Evolutionary conservation across 2,888 invertebrate species (phyloP).

Genomic region (Augiades crinisus): DNA sequence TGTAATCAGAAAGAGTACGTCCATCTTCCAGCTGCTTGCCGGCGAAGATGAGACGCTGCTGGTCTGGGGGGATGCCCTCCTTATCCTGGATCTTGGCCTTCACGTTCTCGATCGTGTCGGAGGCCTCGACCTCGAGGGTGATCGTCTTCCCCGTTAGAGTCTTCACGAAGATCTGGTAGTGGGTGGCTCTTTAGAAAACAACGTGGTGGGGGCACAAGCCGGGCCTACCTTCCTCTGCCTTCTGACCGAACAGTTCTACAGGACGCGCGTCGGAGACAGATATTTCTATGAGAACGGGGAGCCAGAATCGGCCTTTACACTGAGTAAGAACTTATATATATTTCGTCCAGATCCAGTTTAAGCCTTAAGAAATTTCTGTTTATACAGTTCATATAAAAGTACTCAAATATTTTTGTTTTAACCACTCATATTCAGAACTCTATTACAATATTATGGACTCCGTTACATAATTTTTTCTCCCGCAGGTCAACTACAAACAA

Average conservation of each 20-base stretch:
- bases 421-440: background rate
- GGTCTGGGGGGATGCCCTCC: no score
- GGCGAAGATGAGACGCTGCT: no score
- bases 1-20: no score
- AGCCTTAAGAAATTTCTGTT: background rate
- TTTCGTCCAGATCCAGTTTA: no score
- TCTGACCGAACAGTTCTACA: slow-evolving; percentile 92
- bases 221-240: slow-evolving; percentile 96
- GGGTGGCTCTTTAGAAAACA: slow-evolving; percentile 90
- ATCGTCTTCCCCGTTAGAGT: no score
- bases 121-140: no score
- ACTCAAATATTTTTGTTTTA: no score
- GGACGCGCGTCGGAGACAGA: slow-evolving; percentile 92
- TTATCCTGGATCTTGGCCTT: no score
- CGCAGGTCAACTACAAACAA: slow-evolving; percentile 82
- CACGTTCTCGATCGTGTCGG: no score
- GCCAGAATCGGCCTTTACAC: slow-evolving; percentile 82
- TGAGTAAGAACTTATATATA: slow-evolving; percentile 66
- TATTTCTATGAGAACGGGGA: slow-evolving; percentile 91
- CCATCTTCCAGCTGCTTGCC: no score
- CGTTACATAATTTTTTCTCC: background rate
- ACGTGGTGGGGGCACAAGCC: slow-evolving; percentile 87
- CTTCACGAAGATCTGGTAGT: slow-evolving; percentile 93
- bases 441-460: background rate
- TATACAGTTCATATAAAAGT: no score